These are phyloP conservation scores for Lithodes maja DNA, from an alignment of 2,888 invertebrate genomes.

Conservation along the genomic window DNA sequence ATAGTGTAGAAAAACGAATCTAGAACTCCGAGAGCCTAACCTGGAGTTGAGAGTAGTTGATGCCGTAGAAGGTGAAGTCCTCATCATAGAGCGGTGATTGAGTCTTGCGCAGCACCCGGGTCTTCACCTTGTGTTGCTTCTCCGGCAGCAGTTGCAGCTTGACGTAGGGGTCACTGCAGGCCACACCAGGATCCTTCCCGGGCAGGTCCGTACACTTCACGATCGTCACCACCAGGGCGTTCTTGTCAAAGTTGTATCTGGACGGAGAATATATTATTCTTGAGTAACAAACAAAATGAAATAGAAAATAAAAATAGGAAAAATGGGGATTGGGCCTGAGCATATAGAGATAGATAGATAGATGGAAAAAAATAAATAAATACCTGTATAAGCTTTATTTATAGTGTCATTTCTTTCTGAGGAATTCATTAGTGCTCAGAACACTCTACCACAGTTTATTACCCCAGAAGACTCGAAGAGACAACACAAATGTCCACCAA, in stretches of 20 bases:
- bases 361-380: too few species aligned
- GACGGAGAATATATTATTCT: constrained; percentile 55
- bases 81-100: constrained; percentile 98
- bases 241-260: constrained; percentile 92
- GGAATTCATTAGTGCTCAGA: neutral
- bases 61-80: constrained; percentile 98
- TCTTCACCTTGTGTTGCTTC: constrained; percentile 98
- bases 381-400: neutral
- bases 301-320: too few species aligned
- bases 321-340: too few species aligned
- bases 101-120: constrained; percentile 95
- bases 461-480: too few species aligned
- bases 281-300: too few species aligned
- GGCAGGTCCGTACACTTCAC: constrained; percentile 92
- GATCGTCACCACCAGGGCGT: constrained; percentile 92
- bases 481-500: too few species aligned
- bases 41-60: constrained; percentile 87
- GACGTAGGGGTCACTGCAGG: constrained; percentile 96
- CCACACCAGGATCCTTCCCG: constrained; percentile 84
- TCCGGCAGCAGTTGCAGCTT: constrained; percentile 98
- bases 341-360: too few species aligned
- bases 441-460: too few species aligned
- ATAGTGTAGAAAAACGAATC: too few species aligned
- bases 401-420: neutral
- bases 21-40: constrained; percentile 72